Base-by-base conservation (phyloP, 2,113 vertebrate species). In the Proterorhinus semilunaris region DNA sequence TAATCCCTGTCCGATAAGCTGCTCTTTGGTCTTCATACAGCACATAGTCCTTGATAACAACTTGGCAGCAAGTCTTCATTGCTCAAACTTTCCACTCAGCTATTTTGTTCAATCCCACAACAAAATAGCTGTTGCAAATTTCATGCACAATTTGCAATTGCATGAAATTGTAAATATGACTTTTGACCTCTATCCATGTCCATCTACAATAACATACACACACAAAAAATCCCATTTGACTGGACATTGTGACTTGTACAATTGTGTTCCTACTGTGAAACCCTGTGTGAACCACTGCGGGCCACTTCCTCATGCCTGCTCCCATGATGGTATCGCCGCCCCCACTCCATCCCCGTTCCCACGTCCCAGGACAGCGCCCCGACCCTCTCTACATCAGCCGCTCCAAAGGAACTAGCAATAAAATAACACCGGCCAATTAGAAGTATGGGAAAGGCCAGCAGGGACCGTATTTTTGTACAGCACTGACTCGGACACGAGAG, bases 271-370 rank as follows among this genome's bases (percentile, higher is more conserved):
- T 71, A 44, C 71, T 52, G 75, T 67, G 74, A 65, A 62, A 75
- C 1, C 27, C 27, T 43, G 54, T 45, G 51, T 66, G 71, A 17
- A 57, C 80, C 84, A 81, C 76, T 71, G 78, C 50, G 65, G 74
- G 65, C 74, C 75, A 69, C 80, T 88, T 85, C 80, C 88, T 87
- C 71, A 73, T 77, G 76, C 70, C 66, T 79, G 83, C 71, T 88
- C 87, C 80, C 81, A 83, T 84, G 75, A 50, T 82, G 81, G 76
- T 78, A 76, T 53, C 65, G 69, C 84, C 71, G 57, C 83, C 88
- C 80, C 87, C 86, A 83, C 82, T 84, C 82, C 80, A 83, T 89
- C 84, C 87, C 86, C 77, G 88, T 91, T 90, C 90, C 88, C 90
- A 91, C 78, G 84, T 88, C 72, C 70, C 68, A 12, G 55, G 10